Percentiles rank a stretch among this genome's conserved stretches.
Evolutionary conservation across 2,113 vertebrate genomes (phyloP).

Genomic region (Chauna torquata): DNA sequence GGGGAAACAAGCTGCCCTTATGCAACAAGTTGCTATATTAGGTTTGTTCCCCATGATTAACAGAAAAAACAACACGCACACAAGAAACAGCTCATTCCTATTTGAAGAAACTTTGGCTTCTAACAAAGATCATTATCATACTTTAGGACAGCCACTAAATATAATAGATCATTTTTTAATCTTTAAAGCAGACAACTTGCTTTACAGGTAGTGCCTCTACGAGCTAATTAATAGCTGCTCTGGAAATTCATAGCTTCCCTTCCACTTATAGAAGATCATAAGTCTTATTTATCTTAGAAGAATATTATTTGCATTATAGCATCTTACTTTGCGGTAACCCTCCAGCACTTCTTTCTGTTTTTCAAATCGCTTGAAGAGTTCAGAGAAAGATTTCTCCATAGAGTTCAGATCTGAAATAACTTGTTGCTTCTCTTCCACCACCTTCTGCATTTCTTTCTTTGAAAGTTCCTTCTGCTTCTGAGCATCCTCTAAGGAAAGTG

Average conservation of each 20-base stretch:
- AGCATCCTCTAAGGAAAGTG: constrained; percentile 74
- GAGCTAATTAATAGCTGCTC: not conserved
- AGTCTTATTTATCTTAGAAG: not conserved
- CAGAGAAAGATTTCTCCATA: constrained; percentile 87
- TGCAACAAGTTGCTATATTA: not conserved
- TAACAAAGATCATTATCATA: not conserved
- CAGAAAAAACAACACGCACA: rapidly evolving
- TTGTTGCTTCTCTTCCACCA: constrained; percentile 85
- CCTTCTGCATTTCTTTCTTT: constrained; percentile 74
- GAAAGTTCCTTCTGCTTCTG: constrained; percentile 79
- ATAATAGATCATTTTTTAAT: not conserved
- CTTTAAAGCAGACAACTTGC: not conserved
- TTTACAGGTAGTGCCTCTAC: not conserved
- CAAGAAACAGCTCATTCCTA: not conserved
- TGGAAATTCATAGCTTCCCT: not conserved
- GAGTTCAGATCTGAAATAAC: constrained; percentile 80
- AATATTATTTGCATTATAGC: not conserved
- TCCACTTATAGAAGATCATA: not conserved
- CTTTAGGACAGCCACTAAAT: not conserved
- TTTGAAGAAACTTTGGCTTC: not conserved
- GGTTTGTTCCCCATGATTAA: not conserved
- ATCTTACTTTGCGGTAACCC: constrained; percentile 85
- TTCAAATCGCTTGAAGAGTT: constrained; percentile 90
- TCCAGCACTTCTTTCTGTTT: constrained; percentile 89
- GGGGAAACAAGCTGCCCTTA: not conserved